These are phyloP conservation scores for Philaenus spumarius DNA, from an alignment of 1,140 invertebrate genomes.

Conservation along the genomic window DNA sequence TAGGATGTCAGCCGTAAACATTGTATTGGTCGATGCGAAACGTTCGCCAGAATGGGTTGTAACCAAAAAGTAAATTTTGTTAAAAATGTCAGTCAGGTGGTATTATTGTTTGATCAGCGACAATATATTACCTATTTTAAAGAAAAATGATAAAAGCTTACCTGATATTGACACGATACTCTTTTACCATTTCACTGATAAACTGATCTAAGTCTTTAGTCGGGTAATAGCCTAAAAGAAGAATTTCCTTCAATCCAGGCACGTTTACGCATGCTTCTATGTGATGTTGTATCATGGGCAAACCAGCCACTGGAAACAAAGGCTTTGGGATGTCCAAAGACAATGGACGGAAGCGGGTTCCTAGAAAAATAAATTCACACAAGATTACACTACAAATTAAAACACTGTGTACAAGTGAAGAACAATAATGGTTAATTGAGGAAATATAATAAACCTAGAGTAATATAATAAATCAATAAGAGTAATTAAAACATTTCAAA, in stretches of 20 bases:
- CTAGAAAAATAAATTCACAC: conserved; percentile 44
- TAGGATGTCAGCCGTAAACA: too few species aligned
- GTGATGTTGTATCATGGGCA: conserved; percentile 93
- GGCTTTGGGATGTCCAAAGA: conserved; percentile 96
- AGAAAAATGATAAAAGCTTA: too few species aligned
- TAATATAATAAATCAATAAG: conserved; percentile 18
- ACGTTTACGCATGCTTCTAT: conserved; percentile 88
- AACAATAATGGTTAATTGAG: conserved; percentile 19
- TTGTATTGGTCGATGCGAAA: too few species aligned
- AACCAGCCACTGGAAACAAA: conserved; percentile 91
- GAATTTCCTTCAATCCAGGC: conserved; percentile 77
- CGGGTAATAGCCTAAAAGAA: conserved; percentile 90
- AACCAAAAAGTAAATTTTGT: too few species aligned
- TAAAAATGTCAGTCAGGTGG: too few species aligned
- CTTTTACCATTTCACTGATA: conserved; percentile 72
- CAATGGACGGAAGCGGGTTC: conserved; percentile 92
- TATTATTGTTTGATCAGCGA: too few species aligned
- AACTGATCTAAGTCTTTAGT: conserved; percentile 76
- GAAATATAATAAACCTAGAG: conserved; percentile 3
- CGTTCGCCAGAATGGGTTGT: too few species aligned
- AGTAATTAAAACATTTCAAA: not conserved
- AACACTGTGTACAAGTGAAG: not conserved
- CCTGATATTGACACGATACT: conserved; percentile 78
- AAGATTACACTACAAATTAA: not conserved
- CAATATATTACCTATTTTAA: too few species aligned